Conservation (phyloP, 2,888 invertebrate species). For the Neoitamus cyanurus region DNA sequence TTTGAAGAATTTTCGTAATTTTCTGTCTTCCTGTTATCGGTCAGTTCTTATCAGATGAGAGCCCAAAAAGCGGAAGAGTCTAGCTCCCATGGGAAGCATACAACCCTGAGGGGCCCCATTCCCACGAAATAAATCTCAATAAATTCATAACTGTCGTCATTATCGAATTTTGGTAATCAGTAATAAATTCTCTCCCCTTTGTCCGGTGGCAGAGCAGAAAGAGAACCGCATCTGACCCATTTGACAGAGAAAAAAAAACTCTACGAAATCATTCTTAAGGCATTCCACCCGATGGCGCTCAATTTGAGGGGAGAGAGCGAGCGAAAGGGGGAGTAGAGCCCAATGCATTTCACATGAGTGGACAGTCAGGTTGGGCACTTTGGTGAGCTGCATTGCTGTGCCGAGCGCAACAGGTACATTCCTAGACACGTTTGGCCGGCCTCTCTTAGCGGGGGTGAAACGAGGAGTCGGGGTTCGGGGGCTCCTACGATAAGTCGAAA, state of each 20-base stretch:
- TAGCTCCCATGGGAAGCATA: neutral
- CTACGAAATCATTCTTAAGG: conserved; percentile 17
- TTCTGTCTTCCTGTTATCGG: neutral
- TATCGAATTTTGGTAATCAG: conserved; percentile 25
- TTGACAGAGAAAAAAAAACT: neutral
- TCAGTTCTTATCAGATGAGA: neutral
- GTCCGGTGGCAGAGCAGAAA: neutral
- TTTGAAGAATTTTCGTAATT: neutral
- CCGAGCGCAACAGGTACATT: conserved; percentile 20
- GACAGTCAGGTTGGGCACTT: conserved; percentile 23
- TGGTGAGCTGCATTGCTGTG: conserved; percentile 1
- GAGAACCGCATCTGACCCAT: neutral
- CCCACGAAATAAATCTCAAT: conserved; percentile 30
- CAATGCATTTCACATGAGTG: conserved; percentile 19
- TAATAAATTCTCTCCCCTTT: conserved; percentile 30
- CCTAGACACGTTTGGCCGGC: conserved; percentile 2
- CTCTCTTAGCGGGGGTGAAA: neutral
- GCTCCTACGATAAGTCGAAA: neutral
- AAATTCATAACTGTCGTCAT: conserved; percentile 31
- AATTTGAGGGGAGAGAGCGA: neutral
- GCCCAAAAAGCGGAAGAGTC: neutral
- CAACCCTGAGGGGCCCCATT: neutral
- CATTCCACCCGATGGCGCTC: conserved; percentile 21
- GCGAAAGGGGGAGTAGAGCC: neutral
- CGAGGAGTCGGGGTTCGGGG: neutral